Percentiles rank a stretch among this genome's conserved stretches.
These are phyloP conservation scores for Brachyhypopomus occidentalis DNA, from an alignment of 2,113 vertebrate species.

Conservation along the genomic window DNA sequence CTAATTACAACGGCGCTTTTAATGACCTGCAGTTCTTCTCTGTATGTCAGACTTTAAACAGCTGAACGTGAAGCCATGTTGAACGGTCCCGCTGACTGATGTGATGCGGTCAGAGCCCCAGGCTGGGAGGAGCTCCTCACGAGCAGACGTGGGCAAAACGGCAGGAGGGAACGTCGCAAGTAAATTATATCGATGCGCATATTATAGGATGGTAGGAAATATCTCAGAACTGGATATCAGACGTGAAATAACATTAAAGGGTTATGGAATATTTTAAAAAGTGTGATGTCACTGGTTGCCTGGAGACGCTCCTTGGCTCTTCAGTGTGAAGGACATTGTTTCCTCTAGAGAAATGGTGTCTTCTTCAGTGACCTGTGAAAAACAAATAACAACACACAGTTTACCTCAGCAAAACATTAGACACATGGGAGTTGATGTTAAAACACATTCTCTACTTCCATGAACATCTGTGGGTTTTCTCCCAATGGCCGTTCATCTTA, in stretches of 20 bases:
- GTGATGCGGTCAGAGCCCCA: not conserved
- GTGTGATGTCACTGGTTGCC: slow-evolving; percentile 28
- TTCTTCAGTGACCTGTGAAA: not conserved
- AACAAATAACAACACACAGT: slow-evolving; percentile 24
- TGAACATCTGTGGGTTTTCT: not conserved
- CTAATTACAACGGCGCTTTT: not conserved
- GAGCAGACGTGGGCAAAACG: slow-evolving; percentile 3
- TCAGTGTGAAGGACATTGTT: not conserved
- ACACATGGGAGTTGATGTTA: not conserved
- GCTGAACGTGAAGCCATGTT: not conserved
- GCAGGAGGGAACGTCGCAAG: not conserved
- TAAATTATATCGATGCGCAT: slow-evolving; percentile 23
- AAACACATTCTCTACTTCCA: not conserved
- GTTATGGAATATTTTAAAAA: slow-evolving; percentile 41
- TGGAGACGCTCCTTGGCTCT: slow-evolving; percentile 24
- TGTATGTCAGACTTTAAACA: not conserved
- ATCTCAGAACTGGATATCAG: slow-evolving; percentile 23
- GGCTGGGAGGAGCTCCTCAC: not conserved
- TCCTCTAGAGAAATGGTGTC: not conserved
- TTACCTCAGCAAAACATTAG: slow-evolving; percentile 5
- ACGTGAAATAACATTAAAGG: slow-evolving; percentile 20
- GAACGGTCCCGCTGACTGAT: not conserved
- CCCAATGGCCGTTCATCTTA: slow-evolving; percentile 19
- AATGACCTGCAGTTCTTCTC: not conserved
- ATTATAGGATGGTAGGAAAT: slow-evolving; percentile 8